Percentiles rank a stretch among this genome's conserved stretches.
Conservation (phyloP, 1,140 invertebrate genomes). For the Diorhabda carinulata region DNA sequence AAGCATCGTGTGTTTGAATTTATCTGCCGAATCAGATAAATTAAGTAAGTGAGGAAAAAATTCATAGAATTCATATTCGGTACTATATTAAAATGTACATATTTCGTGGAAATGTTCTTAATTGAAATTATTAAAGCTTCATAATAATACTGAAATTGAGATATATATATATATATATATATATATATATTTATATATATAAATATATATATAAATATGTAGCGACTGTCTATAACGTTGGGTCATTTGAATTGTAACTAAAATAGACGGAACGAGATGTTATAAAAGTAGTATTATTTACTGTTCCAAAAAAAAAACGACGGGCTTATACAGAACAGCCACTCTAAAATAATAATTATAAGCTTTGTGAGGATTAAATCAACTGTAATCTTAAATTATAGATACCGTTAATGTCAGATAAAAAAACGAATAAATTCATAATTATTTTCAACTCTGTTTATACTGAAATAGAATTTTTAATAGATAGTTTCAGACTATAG, state of each 20-base stretch:
- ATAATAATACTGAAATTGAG: too few relatives aligned
- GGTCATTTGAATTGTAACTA: not conserved
- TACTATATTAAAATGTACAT: too few relatives aligned
- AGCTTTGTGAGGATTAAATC: constrained; percentile 3
- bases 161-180: too few relatives aligned
- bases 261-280: not conserved
- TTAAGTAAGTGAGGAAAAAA: too few relatives aligned
- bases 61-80: too few relatives aligned
- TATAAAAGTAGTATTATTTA: not conserved
- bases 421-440: constrained; percentile 5
- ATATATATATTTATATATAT: too few relatives aligned
- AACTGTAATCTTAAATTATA: constrained; percentile 6
- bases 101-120: too few relatives aligned
- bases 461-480: not conserved
- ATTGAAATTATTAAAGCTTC: too few relatives aligned
- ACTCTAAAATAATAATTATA: constrained; percentile 11
- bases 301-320: not conserved
- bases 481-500: not conserved
- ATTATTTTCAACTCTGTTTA: not conserved
- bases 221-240: not conserved
- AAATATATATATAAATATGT: not conserved
- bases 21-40: too few relatives aligned
- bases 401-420: not conserved
- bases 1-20: too few relatives aligned
- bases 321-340: not conserved